Percentiles rank a stretch among this genome's conserved stretches.
phyloP scores from a whole-genome alignment of 2,113 vertebrate genomes.

The Piaya cayana region DNA sequence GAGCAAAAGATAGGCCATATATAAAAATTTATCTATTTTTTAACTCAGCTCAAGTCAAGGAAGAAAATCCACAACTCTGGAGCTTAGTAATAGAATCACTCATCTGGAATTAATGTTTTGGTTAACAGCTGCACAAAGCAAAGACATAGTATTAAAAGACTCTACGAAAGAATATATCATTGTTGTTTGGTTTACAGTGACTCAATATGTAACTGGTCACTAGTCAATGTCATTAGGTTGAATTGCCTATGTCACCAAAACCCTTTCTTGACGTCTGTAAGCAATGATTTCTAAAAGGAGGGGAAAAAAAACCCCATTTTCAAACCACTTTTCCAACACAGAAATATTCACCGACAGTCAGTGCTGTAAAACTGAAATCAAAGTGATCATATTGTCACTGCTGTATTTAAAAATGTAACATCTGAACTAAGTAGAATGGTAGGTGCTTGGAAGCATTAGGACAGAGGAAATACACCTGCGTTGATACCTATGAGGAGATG shows the following conservation, averaged over 20 bases:
- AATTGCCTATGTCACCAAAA: not conserved
- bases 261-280: not conserved
- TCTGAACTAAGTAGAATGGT: not conserved
- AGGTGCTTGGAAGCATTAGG: not conserved
- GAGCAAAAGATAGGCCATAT: not conserved
- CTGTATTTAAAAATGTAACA: not conserved
- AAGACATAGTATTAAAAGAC: not conserved
- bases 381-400: not conserved
- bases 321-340: not conserved
- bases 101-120: not conserved
- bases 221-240: not conserved
- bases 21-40: not conserved
- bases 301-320: not conserved
- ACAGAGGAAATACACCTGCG: not conserved
- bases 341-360: not conserved
- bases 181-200: not conserved
- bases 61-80: not conserved
- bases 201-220: not conserved
- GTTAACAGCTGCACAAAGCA: not conserved
- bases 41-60: not conserved
- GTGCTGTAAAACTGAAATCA: not conserved
- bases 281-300: not conserved
- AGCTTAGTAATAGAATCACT: not conserved
- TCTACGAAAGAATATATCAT: not conserved
- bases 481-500: not conserved